A percentile compares a stretch with the other conserved stretches of the same genome.
Conservation (phyloP, 1,140 invertebrate genomes). For the Cyclina sinensis region DNA sequence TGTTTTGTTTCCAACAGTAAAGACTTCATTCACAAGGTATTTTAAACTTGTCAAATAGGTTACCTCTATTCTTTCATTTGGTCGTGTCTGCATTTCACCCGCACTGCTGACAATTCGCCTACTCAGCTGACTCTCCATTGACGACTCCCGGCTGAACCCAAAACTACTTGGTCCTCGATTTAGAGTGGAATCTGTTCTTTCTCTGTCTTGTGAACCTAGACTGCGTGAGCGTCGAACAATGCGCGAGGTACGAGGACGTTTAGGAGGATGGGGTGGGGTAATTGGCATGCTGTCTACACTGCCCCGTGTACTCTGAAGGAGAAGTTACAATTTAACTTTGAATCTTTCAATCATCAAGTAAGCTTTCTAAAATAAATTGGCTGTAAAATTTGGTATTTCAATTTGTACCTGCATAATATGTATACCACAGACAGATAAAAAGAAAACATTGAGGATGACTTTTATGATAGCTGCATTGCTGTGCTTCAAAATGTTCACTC, state of each 20-base stretch:
- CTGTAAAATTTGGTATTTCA: no score
- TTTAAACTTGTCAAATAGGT: background rate
- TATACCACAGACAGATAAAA: no score
- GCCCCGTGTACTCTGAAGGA: slow-evolving; percentile 69
- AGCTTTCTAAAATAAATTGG: no score
- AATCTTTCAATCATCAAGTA: no score
- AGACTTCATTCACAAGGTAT: no score
- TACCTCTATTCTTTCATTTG: slow-evolving; percentile 80
- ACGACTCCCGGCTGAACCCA: slow-evolving; percentile 32
- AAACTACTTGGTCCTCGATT: slow-evolving; percentile 5
- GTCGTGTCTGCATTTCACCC: slow-evolving; percentile 58
- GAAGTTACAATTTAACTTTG: no score
- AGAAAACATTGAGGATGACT: no score
- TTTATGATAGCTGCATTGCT: no score
- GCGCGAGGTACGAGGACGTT: slow-evolving; percentile 71
- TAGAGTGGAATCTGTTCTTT: slow-evolving; percentile 1
- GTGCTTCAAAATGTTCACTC: no score
- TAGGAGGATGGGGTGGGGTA: slow-evolving; percentile 76
- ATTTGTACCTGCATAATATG: no score
- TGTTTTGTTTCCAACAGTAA: no score
- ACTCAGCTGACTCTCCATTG: slow-evolving; percentile 3
- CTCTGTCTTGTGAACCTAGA: slow-evolving; percentile 62
- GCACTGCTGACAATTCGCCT: slow-evolving; percentile 64
- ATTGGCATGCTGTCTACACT: slow-evolving; percentile 77
- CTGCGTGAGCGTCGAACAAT: slow-evolving; percentile 72